phyloP scores from a whole-genome alignment of 2,113 vertebrate species.

The Rattus rattus region DNA sequence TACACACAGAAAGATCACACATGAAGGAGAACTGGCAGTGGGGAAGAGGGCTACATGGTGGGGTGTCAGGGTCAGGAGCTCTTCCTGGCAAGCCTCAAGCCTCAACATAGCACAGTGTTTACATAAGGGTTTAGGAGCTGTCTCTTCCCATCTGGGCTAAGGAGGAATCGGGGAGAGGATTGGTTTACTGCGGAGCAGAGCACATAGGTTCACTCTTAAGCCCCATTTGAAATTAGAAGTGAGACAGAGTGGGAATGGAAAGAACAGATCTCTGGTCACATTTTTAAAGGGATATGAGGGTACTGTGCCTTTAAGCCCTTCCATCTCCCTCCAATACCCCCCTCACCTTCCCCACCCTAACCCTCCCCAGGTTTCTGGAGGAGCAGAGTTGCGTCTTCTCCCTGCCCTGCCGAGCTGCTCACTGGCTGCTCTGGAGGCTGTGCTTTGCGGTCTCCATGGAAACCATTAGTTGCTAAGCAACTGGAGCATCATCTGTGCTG shows the following conservation, averaged over 20 bases:
- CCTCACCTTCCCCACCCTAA: conserved; percentile 72
- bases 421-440: conserved; percentile 88
- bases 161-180: conserved; percentile 27
- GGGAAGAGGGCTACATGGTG: not conserved
- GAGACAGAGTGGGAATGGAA: not conserved
- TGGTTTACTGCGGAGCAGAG: not conserved
- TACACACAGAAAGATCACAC: not conserved
- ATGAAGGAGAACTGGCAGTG: not conserved
- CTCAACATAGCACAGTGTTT: not conserved
- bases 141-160: conserved; percentile 21
- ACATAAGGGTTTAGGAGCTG: not conserved
- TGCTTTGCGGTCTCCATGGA: conserved; percentile 91
- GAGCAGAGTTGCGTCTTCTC: conserved; percentile 84
- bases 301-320: conserved; percentile 83
- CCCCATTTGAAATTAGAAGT: conserved; percentile 29
- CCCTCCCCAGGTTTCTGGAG: conserved; percentile 83
- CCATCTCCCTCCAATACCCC: conserved; percentile 57
- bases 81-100: not conserved
- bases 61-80: not conserved
- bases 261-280: conserved; percentile 24
- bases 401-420: conserved; percentile 88
- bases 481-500: conserved; percentile 91
- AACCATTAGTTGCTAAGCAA: conserved; percentile 96
- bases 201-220: not conserved
- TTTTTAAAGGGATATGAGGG: conserved; percentile 67